Evolutionary conservation across 2,888 invertebrate species (phyloP).

Genomic region (Sceliomorpha sp.): DNA sequence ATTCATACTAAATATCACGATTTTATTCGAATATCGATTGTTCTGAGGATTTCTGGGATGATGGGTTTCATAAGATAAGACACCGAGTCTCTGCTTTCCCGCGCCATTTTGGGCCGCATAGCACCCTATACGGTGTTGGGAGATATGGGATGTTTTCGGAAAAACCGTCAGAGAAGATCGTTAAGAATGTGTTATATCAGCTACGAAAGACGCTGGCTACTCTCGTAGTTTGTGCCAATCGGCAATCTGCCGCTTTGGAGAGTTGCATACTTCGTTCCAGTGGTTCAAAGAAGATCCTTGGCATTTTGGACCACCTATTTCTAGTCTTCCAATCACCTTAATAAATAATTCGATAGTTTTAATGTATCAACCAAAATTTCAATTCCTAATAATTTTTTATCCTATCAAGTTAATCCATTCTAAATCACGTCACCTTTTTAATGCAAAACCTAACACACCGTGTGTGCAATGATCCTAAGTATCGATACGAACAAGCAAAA

Average conservation of each 20-base stretch:
- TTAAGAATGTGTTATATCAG: conserved; percentile 16
- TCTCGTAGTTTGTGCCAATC: conserved; percentile 99
- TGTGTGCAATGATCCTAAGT: too few species aligned
- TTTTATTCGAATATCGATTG: conserved; percentile 35
- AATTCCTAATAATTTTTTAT: too few species aligned
- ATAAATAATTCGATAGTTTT: too few species aligned
- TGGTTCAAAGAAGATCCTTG: conserved; percentile 93
- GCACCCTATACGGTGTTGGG: conserved; percentile 42
- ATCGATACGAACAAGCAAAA: too few species aligned
- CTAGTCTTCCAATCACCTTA: conserved; percentile 96
- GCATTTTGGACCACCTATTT: conserved; percentile 91
- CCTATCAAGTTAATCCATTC: too few species aligned
- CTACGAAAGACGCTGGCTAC: conserved; percentile 79
- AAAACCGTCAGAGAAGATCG: conserved; percentile 29
- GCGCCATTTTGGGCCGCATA: conserved; percentile 4
- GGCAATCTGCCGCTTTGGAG: conserved; percentile 98
- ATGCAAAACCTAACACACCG: too few species aligned
- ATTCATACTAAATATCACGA: not conserved
- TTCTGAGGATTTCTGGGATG: conserved; percentile 19
- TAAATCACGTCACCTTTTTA: too few species aligned
- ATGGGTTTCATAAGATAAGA: conserved; percentile 35
- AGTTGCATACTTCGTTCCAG: conserved; percentile 98
- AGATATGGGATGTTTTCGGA: conserved; percentile 55
- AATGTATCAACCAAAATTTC: too few species aligned
- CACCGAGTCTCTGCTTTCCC: conserved; percentile 17